A percentile compares a stretch with the other conserved stretches of the same genome.
These are phyloP conservation scores for Eupithecia subumbrata DNA, from an alignment of 2,888 invertebrate species.

Conservation along the genomic window DNA sequence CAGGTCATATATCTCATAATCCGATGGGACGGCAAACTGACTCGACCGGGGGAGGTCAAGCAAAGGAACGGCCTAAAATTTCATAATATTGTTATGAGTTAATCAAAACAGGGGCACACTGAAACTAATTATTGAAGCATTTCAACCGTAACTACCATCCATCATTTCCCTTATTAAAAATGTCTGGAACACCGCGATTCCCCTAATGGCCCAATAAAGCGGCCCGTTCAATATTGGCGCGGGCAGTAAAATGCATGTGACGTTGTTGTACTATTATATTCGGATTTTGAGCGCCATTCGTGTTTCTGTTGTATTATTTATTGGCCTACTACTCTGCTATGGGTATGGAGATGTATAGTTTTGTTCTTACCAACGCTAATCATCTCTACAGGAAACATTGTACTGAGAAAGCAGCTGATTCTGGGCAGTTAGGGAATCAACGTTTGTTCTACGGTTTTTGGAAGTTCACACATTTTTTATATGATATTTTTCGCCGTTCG, in stretches of 20 bases:
- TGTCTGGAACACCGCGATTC: slow-evolving; percentile 28
- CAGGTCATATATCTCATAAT: too few species aligned
- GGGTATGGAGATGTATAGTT: neutral
- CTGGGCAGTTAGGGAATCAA: too few species aligned
- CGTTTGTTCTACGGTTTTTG: too few species aligned
- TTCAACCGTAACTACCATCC: slow-evolving; percentile 12
- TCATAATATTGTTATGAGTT: neutral
- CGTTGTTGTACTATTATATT: slow-evolving; percentile 30
- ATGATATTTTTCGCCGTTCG: too few species aligned
- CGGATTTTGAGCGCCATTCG: slow-evolving; percentile 7
- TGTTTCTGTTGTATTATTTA: slow-evolving; percentile 11
- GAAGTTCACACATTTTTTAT: too few species aligned
- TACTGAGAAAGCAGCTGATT: too few species aligned
- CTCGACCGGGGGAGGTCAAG: too few species aligned
- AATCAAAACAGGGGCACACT: neutral
- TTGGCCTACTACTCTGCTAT: neutral
- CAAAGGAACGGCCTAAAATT: too few species aligned
- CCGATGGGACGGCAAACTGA: too few species aligned
- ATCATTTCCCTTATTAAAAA: slow-evolving; percentile 22
- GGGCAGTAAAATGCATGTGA: slow-evolving; percentile 34
- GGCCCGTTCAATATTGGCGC: slow-evolving; percentile 40
- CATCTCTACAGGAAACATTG: too few species aligned
- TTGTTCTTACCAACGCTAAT: too few species aligned
- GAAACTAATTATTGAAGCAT: slow-evolving; percentile 9
- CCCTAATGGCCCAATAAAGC: slow-evolving; percentile 43